Evolutionary conservation across 1,140 invertebrate genomes (phyloP), one percentile per base, ranked within the genome.

Genomic region (Hesperophylax magnus): DNA sequence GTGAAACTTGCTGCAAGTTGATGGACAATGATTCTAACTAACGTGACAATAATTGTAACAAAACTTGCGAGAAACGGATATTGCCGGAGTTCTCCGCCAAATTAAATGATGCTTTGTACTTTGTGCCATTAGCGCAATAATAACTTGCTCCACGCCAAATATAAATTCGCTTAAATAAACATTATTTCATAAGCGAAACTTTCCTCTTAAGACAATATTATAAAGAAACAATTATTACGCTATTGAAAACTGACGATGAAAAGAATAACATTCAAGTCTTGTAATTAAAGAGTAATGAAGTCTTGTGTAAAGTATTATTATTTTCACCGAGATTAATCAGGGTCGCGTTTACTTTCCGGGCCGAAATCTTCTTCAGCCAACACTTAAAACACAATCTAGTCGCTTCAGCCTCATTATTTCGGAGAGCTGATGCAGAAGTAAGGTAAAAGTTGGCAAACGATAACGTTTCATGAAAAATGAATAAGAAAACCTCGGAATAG

Each of bases 391-490:
- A 77, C 17, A 81, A 76, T 76, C 61, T 53, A 18, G 31, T 52
- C 77, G 53, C 39, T 81, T 22, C 52, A n/a, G 58, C 67, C 74
- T 82, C 81, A 79, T 82, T 82, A 82, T 82, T 79, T 80, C 54
- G 52, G 52, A 60, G 81, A 67, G 78, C 61, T 53, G 78, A 78
- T 82, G 81, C 81, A 80, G 81, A 80, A 82, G 56, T 27, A 34
- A 77, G 80, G 54, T 60, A 76, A 60, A 79, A 69, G 53, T 82
- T 82, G 81, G 78, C 77, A 82, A 82, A 67, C 81, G 74, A 80
- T 78, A 78, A 56, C 65, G 61, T 56, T 77, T 63, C 58, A 77
- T 61, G 58, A 63, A 34, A 63, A 69, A 34, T 15, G 18, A 75
- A 31, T 47, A 58, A 75, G 27, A 47, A 63, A 18, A 34, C 18